Evolutionary conservation across 2,888 invertebrate species (phyloP).

Genomic region (Acronicta leporina): DNA sequence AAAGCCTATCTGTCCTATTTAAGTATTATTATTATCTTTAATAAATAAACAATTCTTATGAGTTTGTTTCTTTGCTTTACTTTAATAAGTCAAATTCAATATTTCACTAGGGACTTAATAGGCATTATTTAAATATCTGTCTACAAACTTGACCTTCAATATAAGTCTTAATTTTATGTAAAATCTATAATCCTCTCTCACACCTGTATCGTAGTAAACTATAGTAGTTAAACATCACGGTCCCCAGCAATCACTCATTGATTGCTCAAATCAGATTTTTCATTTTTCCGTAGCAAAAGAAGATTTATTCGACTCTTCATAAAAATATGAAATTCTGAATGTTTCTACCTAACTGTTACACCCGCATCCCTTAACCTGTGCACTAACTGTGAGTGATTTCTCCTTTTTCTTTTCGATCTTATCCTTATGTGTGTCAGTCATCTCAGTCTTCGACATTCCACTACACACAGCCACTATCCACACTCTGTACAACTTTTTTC

Average conservation of each 20-base stretch:
- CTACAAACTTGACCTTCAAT: slow-evolving; percentile 46
- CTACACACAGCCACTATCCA: slow-evolving; percentile 86
- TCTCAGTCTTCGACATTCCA: slow-evolving; percentile 81
- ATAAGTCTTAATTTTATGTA: slow-evolving; percentile 44
- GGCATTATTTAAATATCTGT: slow-evolving; percentile 47
- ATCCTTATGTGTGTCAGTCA: slow-evolving; percentile 75
- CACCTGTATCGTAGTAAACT: slow-evolving; percentile 46
- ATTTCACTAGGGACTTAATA: slow-evolving; percentile 43
- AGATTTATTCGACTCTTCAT: slow-evolving; percentile 80
- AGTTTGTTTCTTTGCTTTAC: slow-evolving; percentile 49
- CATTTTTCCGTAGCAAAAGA: slow-evolving; percentile 83
- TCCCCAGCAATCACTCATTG: slow-evolving; percentile 70
- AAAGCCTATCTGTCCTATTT: slow-evolving; percentile 47
- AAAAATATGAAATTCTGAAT: slow-evolving; percentile 82
- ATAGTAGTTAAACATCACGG: slow-evolving; percentile 48
- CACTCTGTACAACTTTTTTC: slow-evolving; percentile 84
- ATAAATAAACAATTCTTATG: slow-evolving; percentile 18
- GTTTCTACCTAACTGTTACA: slow-evolving; percentile 85
- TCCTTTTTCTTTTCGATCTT: slow-evolving; percentile 82
- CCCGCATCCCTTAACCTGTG: slow-evolving; percentile 86
- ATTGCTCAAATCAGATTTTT: slow-evolving; percentile 76
- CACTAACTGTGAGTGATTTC: slow-evolving; percentile 88
- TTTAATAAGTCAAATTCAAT: slow-evolving; percentile 38
- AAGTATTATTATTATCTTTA: slow-evolving; percentile 25
- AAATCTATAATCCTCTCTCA: slow-evolving; percentile 47